Evolutionary conservation across 2,113 vertebrate species (phyloP).

Genomic region (Melanostigma gelatinosum): DNA sequence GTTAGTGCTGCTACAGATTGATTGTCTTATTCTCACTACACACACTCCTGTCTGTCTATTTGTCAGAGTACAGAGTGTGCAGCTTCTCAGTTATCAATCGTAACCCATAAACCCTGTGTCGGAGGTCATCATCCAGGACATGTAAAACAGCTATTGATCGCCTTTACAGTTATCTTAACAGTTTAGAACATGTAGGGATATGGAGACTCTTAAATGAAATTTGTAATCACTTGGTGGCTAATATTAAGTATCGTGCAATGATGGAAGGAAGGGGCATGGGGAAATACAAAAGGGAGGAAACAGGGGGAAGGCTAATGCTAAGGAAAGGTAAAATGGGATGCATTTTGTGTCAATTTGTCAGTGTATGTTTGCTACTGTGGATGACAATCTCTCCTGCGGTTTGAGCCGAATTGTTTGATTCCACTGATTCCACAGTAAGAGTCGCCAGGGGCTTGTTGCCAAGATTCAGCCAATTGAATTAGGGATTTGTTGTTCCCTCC

Average conservation of each 20-base stretch:
- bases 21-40: conserved; percentile 52
- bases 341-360: conserved; percentile 51
- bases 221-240: conserved; percentile 7
- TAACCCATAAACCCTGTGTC: conserved; percentile 47
- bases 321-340: conserved; percentile 52
- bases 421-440: conserved; percentile 78
- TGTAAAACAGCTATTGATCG: conserved; percentile 53
- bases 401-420: conserved; percentile 79
- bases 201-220: neutral
- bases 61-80: conserved; percentile 16
- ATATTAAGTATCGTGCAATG: conserved; percentile 3
- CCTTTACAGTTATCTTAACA: conserved; percentile 27
- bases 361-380: conserved; percentile 40
- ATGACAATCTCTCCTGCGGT: conserved; percentile 70
- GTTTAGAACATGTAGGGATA: conserved; percentile 4
- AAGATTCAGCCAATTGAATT: conserved; percentile 81
- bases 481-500: conserved; percentile 80
- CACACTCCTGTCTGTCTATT: conserved; percentile 30
- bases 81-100: conserved; percentile 51
- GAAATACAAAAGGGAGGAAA: neutral
- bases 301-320: neutral
- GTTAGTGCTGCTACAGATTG: conserved; percentile 52
- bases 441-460: conserved; percentile 80
- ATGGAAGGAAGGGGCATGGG: neutral
- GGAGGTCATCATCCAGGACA: conserved; percentile 57